Evolutionary conservation across 1,140 invertebrate genomes (phyloP).

Genomic region (Scaptomyza graminum): DNA sequence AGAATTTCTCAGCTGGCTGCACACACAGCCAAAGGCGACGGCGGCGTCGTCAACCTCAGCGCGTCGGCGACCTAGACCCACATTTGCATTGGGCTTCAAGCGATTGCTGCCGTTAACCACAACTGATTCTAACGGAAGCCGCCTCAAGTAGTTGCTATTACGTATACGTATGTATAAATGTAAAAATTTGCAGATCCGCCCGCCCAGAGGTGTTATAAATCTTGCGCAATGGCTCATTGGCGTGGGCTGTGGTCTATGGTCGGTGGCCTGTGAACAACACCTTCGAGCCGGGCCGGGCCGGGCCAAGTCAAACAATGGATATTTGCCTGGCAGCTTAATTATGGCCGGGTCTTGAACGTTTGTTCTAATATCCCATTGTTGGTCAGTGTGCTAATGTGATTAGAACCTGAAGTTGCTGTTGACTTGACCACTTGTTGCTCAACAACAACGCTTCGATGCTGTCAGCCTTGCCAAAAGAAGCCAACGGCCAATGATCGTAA

Average conservation of each 20-base stretch:
- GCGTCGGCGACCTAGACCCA: conserved; percentile 69
- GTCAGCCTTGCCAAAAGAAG: conserved; percentile 49
- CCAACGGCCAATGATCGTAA: conserved; percentile 55
- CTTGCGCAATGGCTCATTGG: conserved; percentile 76
- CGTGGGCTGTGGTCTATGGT: conserved; percentile 45
- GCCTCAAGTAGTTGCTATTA: conserved; percentile 34
- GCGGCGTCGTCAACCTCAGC: conserved; percentile 30
- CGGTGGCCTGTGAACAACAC: conserved; percentile 22
- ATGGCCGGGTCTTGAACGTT: conserved; percentile 51
- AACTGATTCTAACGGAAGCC: conserved; percentile 65
- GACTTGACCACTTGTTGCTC: conserved; percentile 66
- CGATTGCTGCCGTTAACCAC: conserved; percentile 41
- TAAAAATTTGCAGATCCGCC: conserved; percentile 22
- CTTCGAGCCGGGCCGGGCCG: conserved; percentile 11
- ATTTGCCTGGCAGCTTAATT: conserved; percentile 60
- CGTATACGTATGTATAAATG: not conserved
- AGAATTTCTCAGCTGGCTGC: conserved; percentile 73
- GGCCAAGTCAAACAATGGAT: conserved; percentile 32
- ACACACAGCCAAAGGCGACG: conserved; percentile 48
- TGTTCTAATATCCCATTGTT: conserved; percentile 68
- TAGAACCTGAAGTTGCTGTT: conserved; percentile 44
- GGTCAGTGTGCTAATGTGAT: conserved; percentile 75
- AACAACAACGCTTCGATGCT: conserved; percentile 54
- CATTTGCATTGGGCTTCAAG: conserved; percentile 39
- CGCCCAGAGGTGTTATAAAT: conserved; percentile 71